Evolutionary conservation across 1,140 invertebrate genomes (phyloP), one percentile per base, ranked within the genome.

Genomic region (Drosophila albomicans): DNA sequence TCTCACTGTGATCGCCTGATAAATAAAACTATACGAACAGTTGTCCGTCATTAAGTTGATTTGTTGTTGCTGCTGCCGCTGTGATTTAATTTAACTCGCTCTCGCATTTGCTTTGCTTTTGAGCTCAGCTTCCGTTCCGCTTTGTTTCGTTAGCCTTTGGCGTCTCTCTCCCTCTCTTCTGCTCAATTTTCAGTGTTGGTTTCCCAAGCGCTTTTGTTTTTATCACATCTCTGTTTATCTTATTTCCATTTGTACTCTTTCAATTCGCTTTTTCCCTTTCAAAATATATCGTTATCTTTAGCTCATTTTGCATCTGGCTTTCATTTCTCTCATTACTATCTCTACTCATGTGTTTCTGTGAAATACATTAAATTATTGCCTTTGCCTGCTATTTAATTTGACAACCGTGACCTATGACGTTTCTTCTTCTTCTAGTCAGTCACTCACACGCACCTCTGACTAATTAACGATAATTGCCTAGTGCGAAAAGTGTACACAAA

Each of bases 11-110:
- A 38, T 43, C 61, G 57, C 25, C 38, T 71, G 70, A 70, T 79
- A 69, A 71, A 69, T 78, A 69, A 71, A 70, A 70, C 15, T 58
- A 54, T 73, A 68, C 51, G 74, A 78, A 82, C 72, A 78, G 68
- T 54, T 73, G 35, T 38, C 68, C 70, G 79, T 81, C 79, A 81
- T 81, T 81, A 81, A 81, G 78, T 82, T 75, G 80, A 82, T 82
- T 82, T 75, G 52, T 52, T 71, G 69, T 61, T 51, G 74, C 46
- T 59, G 66, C 45, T 51, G 41, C 28, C 41, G 80, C 63, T 82
- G 66, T 78, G 81, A 82, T 82, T 82, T 82, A 82, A 82, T 82
- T 82, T 82, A 79, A 57, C 49, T 72, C 54, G 69, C 74, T 64
- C 67, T 48, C 59, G 15, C 68, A 48, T 45, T 75, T 28, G 72